Evolutionary conservation across 2,797 vertebrate genomes (phyloP).

Genomic region (Dendrocincla tyrannina): DNA sequence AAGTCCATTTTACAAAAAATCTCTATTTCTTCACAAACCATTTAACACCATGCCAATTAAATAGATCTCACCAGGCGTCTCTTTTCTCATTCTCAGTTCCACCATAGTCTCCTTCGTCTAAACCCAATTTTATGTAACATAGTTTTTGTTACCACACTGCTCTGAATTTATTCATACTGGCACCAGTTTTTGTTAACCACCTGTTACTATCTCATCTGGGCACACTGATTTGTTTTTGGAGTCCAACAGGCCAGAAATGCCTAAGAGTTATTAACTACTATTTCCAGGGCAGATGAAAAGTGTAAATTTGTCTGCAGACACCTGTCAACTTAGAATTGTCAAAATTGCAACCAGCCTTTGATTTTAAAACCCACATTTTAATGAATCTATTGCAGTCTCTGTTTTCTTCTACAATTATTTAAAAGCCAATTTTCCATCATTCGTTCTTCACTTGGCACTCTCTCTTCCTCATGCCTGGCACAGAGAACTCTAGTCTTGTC

Average conservation of each 20-base stretch:
- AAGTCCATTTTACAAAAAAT: background rate
- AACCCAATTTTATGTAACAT: background rate
- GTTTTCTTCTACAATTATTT: constrained; percentile 9
- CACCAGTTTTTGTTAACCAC: background rate
- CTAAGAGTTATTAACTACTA: constrained; percentile 23
- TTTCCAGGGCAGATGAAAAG: constrained; percentile 39
- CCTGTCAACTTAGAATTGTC: constrained; percentile 24
- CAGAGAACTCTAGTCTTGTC: background rate
- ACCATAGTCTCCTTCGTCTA: background rate
- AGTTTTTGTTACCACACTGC: background rate
- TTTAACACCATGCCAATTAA: background rate
- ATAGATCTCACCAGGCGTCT: background rate
- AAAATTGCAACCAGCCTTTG: constrained; percentile 22
- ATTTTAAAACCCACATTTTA: constrained; percentile 34
- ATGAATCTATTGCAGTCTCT: constrained; percentile 13
- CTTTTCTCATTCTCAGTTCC: background rate
- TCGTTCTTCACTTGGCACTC: constrained; percentile 12
- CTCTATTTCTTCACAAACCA: background rate
- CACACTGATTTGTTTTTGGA: background rate
- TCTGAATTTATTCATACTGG: background rate
- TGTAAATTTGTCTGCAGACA: constrained; percentile 19
- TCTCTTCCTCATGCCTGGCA: constrained; percentile 8
- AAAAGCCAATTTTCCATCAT: constrained; percentile 20
- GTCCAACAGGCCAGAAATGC: background rate
- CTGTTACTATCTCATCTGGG: background rate